Base-by-base conservation (phyloP, 2,113 vertebrate genomes). In the Prochilodus magdalenae region DNA sequence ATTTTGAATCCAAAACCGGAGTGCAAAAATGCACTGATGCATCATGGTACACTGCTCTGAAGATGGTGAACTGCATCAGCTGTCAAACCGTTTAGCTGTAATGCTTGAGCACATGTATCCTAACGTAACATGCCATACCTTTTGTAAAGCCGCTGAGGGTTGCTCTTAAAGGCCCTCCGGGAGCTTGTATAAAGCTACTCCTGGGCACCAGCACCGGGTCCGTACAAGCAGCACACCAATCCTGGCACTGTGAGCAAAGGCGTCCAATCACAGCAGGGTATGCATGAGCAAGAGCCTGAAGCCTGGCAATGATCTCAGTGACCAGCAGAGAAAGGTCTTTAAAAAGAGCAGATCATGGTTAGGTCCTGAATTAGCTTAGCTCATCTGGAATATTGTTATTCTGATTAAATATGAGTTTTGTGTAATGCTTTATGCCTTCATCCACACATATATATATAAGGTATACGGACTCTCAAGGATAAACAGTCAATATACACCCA, bases 181-280 rank as follows among this genome's bases (percentile, higher is more conserved):
- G 95, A 22, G 92, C 89, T 73, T 92, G 93, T 65, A 97, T 92
- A 88, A 96, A 96, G 22, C 91, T 93, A 13, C 86, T 63, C 0
- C 89, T 90, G 0, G 95, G 95, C 47, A 94, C 67, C 11, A 96
- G 92, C 71, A 93, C 40, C 0, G 96, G 95, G n/a, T 93, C 82
- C 0, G 90, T 77, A 77, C 90, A 93, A 0, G 57, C 44, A 0
- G 81, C 78, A 76, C 96, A 89, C 91, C 94, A 95, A 60, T 89
- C 88, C 47, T 91, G 83, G 6, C 93, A 92, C 77, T 95, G 94
- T 47, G 90, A 90, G 73, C 94, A 96, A 76, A 96, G 89, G 62
- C 73, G 90, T 69, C 94, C 93, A 55, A 91, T 90, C 73, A 96
- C 82, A 5, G 86, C n/a, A 0, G 90, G 92, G 84, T 90, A 94